These are phyloP conservation scores for Avahi laniger DNA, from an alignment of 2,797 vertebrate species.

Conservation along the genomic window DNA sequence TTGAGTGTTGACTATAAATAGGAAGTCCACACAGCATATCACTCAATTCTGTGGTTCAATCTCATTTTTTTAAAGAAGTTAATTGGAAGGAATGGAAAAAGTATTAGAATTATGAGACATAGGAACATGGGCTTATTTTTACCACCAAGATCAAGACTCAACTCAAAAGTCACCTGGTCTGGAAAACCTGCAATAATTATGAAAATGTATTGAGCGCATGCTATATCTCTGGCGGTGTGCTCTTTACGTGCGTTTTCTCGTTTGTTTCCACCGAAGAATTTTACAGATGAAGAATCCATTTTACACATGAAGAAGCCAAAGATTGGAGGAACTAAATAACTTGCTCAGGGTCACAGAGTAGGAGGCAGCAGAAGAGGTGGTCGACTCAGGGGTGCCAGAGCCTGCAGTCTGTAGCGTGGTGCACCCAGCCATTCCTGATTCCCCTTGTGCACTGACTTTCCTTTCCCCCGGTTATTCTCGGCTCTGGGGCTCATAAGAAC, in stretches of 20 bases:
- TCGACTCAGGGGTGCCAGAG: neutral
- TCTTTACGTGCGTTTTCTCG: neutral
- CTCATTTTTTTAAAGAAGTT: neutral
- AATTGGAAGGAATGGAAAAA: neutral
- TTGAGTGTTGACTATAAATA: neutral
- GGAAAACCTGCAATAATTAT: neutral
- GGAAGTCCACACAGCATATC: neutral
- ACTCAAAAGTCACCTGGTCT: neutral
- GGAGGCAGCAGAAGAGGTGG: neutral
- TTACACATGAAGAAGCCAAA: slow-evolving; percentile 12
- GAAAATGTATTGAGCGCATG: neutral
- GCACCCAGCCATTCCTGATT: neutral
- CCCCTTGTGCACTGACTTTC: neutral
- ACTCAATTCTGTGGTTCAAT: neutral
- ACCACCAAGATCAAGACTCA: slow-evolving; percentile 5
- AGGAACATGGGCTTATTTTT: slow-evolving; percentile 10
- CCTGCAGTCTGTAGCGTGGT: accelerated
- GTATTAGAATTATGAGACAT: neutral
- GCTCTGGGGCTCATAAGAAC: neutral
- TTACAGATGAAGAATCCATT: neutral
- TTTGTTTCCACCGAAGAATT: neutral
- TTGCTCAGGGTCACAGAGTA: neutral
- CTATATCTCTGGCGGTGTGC: neutral
- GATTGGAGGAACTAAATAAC: neutral
- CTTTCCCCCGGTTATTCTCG: neutral